Evolutionary conservation across 2,888 invertebrate species (phyloP), one percentile per base, ranked within the genome.

Genomic region (Euclidia mi): DNA sequence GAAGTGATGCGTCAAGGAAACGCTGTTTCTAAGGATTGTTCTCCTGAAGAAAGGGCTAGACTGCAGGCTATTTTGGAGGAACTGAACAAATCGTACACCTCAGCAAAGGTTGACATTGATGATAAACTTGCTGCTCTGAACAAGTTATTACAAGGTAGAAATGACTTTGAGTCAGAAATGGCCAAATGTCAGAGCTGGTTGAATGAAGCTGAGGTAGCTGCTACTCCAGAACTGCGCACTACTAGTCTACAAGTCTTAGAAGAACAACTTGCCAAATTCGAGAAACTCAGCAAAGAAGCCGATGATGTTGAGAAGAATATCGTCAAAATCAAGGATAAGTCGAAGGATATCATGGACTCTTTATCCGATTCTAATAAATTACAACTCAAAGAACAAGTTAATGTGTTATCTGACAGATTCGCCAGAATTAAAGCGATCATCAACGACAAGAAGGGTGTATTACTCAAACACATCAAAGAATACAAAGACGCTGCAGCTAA

Each of bases 181-280:
- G 97, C 97, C 53, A 96, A 96, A 76, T 97, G 98, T 81, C 96
- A 97, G 65, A 96, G 97, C 74, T 99, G 99, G 99, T 94, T 98
- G 32, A 97, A 98, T 71, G 98, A 99, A 90, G 98, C 98, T 20
- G 98, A 98, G 88, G 97, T 98, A 0, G 97, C 97, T 2, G 97
- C 97, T 0, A 96, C 97, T 7, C 96, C 97, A 28, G 98, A 98
- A 79, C 93, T 98, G 2, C 95, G 98, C 37, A 96, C 97, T 14
- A 96, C 97, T 0, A 98, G 96, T 77, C 94, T 98, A 14, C 97
- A 98, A 71, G 95, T 98, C 0, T 90, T 99, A 20, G 97, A 98
- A 85, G 98, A 98, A 88, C 98, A 98, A 81, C 90, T 98, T 35
- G 95, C 96, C n/a, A 98, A 98, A 91, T 98, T 98, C 78, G 96